Evolutionary conservation across 2,888 invertebrate genomes (phyloP).

Genomic region (Pachymerium ferrugineum): DNA sequence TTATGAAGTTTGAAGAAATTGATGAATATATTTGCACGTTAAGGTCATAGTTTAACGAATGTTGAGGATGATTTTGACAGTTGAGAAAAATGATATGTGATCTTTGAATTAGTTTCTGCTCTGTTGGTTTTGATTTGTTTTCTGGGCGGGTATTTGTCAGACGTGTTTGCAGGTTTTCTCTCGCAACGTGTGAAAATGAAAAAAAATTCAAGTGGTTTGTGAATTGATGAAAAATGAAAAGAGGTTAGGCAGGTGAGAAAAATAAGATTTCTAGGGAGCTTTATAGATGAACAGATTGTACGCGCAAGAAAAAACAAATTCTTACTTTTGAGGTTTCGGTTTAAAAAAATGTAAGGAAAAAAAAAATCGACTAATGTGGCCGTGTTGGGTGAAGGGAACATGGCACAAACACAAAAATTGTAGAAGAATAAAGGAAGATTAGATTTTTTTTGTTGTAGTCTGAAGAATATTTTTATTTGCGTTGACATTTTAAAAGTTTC

Average conservation of each 20-base stretch:
- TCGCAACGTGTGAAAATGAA: neutral
- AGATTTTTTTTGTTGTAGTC: too few relatives aligned
- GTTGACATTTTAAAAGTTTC: too few relatives aligned
- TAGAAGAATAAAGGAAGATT: too few relatives aligned
- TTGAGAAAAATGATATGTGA: neutral
- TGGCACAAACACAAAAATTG: too few relatives aligned
- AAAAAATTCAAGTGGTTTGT: neutral
- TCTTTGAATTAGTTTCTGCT: neutral
- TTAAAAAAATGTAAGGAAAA: too few relatives aligned
- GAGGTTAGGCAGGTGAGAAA: neutral
- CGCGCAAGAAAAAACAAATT: too few relatives aligned
- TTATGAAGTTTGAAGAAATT: neutral
- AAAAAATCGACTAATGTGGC: too few relatives aligned
- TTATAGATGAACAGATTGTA: neutral
- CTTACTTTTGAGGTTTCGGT: too few relatives aligned
- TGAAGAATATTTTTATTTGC: too few relatives aligned
- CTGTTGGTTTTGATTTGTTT: neutral
- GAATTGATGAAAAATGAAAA: neutral
- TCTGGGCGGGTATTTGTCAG: neutral
- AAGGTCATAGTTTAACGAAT: neutral
- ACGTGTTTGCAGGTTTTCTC: neutral
- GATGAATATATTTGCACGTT: neutral
- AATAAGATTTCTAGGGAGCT: neutral
- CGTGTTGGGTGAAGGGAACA: too few relatives aligned
- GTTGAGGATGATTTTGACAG: neutral